These are phyloP conservation scores for Allophyes oxyacanthae DNA, from an alignment of 2,888 invertebrate genomes.

Conservation along the genomic window DNA sequence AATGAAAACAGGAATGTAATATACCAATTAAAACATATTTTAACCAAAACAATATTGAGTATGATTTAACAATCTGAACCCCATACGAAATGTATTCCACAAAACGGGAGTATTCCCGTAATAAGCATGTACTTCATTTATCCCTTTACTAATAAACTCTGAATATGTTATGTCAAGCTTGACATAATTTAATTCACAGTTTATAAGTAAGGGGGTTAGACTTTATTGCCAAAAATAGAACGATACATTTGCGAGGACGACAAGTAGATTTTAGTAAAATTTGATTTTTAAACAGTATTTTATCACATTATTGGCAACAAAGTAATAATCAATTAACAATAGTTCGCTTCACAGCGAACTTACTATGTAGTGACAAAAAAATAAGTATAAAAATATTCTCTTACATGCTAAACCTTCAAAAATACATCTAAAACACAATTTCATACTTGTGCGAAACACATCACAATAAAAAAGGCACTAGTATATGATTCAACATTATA, in stretches of 20 bases:
- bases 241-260: background rate
- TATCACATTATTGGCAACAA: slow-evolving; percentile 14
- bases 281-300: slow-evolving; percentile 12
- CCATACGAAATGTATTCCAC: slow-evolving; percentile 26
- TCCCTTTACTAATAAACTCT: too few species aligned
- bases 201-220: too few species aligned
- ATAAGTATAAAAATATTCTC: slow-evolving; percentile 46
- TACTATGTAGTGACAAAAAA: slow-evolving; percentile 35
- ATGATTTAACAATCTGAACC: slow-evolving; percentile 64
- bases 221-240: slow-evolving; percentile 13
- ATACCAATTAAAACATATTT: slow-evolving; percentile 76
- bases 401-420: slow-evolving; percentile 66
- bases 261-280: slow-evolving; percentile 8
- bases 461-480: slow-evolving; percentile 66
- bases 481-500: slow-evolving; percentile 51
- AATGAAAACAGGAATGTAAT: slow-evolving; percentile 82
- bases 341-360: slow-evolving; percentile 5
- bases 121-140: slow-evolving; percentile 20
- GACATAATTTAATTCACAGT: too few species aligned
- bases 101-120: background rate
- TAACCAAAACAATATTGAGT: slow-evolving; percentile 74
- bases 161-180: too few species aligned
- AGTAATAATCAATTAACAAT: slow-evolving; percentile 23
- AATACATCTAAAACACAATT: slow-evolving; percentile 65
- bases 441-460: slow-evolving; percentile 49